phyloP scores from a whole-genome alignment of 2,113 vertebrate genomes.

The Eulacestoma nigropectus region DNA sequence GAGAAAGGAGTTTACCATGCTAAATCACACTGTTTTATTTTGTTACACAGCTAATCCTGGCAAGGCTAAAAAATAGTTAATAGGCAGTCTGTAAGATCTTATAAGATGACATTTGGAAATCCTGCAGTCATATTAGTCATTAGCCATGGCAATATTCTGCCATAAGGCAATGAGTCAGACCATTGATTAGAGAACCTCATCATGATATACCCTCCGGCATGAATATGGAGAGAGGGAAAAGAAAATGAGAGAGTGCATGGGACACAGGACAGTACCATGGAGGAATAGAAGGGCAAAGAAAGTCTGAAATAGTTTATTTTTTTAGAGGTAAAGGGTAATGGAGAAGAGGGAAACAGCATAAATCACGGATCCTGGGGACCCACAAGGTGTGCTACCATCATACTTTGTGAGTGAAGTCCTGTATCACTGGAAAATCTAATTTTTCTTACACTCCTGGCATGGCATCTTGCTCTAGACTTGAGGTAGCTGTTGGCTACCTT shows the following conservation, averaged over 20 bases:
- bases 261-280: background rate
- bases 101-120: slow-evolving; percentile 49
- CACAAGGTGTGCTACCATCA: background rate
- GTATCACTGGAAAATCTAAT: background rate
- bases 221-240: background rate
- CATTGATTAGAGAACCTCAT: slow-evolving; percentile 51
- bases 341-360: background rate
- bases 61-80: slow-evolving; percentile 27
- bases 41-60: background rate
- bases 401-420: background rate
- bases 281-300: background rate
- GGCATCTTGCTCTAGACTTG: background rate
- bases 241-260: background rate
- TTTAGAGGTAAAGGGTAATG: background rate
- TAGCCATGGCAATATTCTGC: slow-evolving; percentile 56
- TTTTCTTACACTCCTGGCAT: background rate
- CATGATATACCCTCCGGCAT: background rate
- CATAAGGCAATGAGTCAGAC: slow-evolving; percentile 61
- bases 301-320: background rate
- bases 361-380: background rate
- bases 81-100: slow-evolving; percentile 2
- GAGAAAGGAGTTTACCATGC: slow-evolving; percentile 10
- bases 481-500: background rate
- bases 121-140: slow-evolving; percentile 52
- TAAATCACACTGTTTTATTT: background rate